Percentiles rank a stretch among this genome's conserved stretches.
phyloP scores from a whole-genome alignment of 2,797 vertebrate species.

The Benthosema pterotum region DNA sequence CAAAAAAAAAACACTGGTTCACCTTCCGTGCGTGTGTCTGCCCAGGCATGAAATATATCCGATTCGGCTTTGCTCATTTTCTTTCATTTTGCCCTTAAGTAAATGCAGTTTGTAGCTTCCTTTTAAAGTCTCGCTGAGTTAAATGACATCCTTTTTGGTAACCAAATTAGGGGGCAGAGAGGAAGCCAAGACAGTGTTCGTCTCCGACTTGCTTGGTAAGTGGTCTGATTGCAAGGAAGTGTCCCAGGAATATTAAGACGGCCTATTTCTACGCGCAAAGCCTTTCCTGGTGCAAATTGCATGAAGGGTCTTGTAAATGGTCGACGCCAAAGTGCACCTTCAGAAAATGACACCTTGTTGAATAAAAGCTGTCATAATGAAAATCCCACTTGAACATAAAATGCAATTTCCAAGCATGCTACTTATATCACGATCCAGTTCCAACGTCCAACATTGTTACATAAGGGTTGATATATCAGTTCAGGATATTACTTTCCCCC shows the following conservation, averaged over 20 bases:
- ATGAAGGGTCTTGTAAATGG: conserved; percentile 29
- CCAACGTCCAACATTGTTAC: too few relatives aligned
- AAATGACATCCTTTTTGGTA: conserved; percentile 64
- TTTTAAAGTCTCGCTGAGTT: conserved; percentile 54
- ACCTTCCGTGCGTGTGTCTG: conserved; percentile 31
- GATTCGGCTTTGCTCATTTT: conserved; percentile 50
- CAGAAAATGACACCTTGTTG: not conserved
- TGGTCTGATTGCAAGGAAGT: conserved; percentile 58
- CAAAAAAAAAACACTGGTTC: conserved; percentile 21
- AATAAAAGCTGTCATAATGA: too few relatives aligned
- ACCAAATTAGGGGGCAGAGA: conserved; percentile 60
- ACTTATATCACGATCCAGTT: too few relatives aligned
- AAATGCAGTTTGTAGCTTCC: conserved; percentile 63
- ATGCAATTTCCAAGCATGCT: too few relatives aligned
- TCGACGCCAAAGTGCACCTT: conserved; percentile 2
- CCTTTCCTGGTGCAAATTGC: conserved; percentile 27
- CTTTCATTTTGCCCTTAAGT: conserved; percentile 42
- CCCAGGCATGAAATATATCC: conserved; percentile 49
- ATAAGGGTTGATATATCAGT: too few relatives aligned
- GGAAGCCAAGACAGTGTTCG: conserved; percentile 51
- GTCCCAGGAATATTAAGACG: conserved; percentile 42
- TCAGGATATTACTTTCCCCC: too few relatives aligned
- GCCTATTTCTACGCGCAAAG: conserved; percentile 35
- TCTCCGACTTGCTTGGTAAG: conserved; percentile 56
- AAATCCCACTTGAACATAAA: too few relatives aligned